Base-by-base conservation (phyloP, 2,888 invertebrate genomes). In the Amaurobius ferox region DNA sequence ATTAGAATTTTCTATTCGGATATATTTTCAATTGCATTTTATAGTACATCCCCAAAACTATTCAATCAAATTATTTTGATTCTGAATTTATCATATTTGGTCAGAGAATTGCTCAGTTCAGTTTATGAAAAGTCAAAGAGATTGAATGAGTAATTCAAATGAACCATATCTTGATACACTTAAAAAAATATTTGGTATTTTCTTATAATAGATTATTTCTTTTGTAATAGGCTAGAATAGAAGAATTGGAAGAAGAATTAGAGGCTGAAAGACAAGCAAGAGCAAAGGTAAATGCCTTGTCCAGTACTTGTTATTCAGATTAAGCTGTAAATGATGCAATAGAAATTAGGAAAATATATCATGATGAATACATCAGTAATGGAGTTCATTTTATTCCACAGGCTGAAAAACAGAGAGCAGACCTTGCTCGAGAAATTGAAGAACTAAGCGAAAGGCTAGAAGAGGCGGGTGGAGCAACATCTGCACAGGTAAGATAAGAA, bases 241-340 rank as follows among this genome's bases (percentile, higher is more conserved):
- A 99, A 92, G 99, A 99, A 93, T 94, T 99, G 91, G 99, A 99
- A 92, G 99, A 99, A 92, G 99, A 99, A 93, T 96, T 99, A 90
- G 99, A 99, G 93, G 97, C 98, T 90, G 99, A 99, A 93, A 95
- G 99, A 92, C 97, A 98, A 93, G 97, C 98, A 89, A 96, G 98
- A 91, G 95, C 97, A 91, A 98, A 98, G 92, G 92, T 90, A 70
- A 55, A 6, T 44, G n/a, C n/a, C n/a, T n/a, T n/a, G n/a, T n/a
- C n/a, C 11, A 40, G 40, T 40, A 16, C 40, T 40, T 40, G 6
- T 19, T 1, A 16, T 48, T 48, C n/a, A 16, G n/a, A 19, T 16
- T 16, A 48, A 19, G 0, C 48, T 3, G 16, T 19, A 48, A 19
- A 48, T 19, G 6, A 48, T 16, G 48, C n/a, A 48, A 16, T 1